These are phyloP conservation scores for Sapajus apella DNA, from an alignment of 2,113 vertebrate species.

Conservation along the genomic window DNA sequence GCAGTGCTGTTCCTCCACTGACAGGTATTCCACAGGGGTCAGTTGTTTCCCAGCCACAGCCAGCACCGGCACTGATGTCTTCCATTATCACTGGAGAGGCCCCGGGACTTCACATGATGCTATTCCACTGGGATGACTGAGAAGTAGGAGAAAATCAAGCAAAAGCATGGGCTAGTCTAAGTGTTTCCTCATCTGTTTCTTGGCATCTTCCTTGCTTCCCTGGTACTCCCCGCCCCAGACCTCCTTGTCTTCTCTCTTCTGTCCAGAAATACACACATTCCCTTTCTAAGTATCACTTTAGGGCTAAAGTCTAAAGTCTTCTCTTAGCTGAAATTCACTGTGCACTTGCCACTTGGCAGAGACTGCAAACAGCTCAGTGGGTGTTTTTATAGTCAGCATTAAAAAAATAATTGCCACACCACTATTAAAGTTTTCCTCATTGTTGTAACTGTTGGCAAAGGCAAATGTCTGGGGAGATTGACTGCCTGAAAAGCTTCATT, in stretches of 20 bases:
- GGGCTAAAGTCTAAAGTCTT: slow-evolving; percentile 32
- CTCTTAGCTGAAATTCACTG: slow-evolving; percentile 53
- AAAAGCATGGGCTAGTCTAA: background rate
- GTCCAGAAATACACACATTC: background rate
- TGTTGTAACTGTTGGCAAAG: slow-evolving; percentile 78
- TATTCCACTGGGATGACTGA: background rate
- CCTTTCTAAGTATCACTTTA: slow-evolving; percentile 3
- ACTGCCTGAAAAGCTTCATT: slow-evolving; percentile 80
- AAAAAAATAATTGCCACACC: slow-evolving; percentile 38
- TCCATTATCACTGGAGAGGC: background rate
- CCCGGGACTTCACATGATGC: background rate
- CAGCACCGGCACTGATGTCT: background rate
- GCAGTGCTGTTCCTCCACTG: background rate
- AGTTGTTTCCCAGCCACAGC: background rate
- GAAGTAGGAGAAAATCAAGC: background rate
- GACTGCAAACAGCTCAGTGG: background rate
- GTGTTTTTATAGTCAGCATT: slow-evolving; percentile 62
- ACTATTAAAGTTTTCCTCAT: slow-evolving; percentile 80
- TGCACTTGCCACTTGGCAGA: slow-evolving; percentile 46
- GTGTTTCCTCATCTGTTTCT: background rate
- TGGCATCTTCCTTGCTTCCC: background rate
- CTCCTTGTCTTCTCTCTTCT: background rate
- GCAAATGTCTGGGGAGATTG: slow-evolving; percentile 66
- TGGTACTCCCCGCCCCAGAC: background rate
- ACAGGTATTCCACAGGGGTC: background rate